Evolutionary conservation across 2,888 invertebrate genomes (phyloP), one percentile per base, ranked within the genome.

Genomic region (Eurytoma californica): DNA sequence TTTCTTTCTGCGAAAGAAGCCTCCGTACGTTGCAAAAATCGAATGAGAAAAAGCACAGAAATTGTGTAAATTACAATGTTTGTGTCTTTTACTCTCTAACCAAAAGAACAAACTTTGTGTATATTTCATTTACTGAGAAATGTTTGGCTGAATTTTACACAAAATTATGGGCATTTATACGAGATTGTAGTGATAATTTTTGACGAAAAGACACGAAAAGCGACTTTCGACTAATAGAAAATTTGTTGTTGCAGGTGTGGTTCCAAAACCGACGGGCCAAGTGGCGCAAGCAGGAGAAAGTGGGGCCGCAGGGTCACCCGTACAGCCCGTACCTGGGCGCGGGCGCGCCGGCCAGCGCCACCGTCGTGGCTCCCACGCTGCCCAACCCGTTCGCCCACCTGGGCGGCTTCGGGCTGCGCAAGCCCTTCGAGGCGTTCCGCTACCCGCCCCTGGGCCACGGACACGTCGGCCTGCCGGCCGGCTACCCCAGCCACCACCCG

Each of bases 241-340:
- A 47, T 39, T 55, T 66, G 82, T 84, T 88, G 86, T 93, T 92
- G 0, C 93, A 97, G 97, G 97, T 97, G 13, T 97, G 97, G 97
- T 97, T 97, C 91, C 97, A 97, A 92, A 97, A 97, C 90, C 93
- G 97, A 3, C 92, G 97, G 61, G 97, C 97, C 61, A 97, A 97
- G 91, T 97, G 97, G 97, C 93, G 97, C 57, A 97, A 97, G 88
- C 97, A 97, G 88, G 97, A 97, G 91, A 97, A 63, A 97, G 97
- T 97, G 78, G 97, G 97, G 0, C 97, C 97, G 0, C 95, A 96
- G 86, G 96, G 93, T 2, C 97, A 97, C 90, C 97, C 97, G 0
- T 97, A 97, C 93, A 96, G 95, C 89, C 96, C 96, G 1, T 97
- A 96, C 90, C 89, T 96, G 83, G 92, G 94, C 68, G 93, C 94